A percentile compares a stretch with the other conserved stretches of the same genome.
These are phyloP conservation scores for Perizoma flavofasciatum DNA, from an alignment of 2,888 invertebrate genomes.

Conservation along the genomic window DNA sequence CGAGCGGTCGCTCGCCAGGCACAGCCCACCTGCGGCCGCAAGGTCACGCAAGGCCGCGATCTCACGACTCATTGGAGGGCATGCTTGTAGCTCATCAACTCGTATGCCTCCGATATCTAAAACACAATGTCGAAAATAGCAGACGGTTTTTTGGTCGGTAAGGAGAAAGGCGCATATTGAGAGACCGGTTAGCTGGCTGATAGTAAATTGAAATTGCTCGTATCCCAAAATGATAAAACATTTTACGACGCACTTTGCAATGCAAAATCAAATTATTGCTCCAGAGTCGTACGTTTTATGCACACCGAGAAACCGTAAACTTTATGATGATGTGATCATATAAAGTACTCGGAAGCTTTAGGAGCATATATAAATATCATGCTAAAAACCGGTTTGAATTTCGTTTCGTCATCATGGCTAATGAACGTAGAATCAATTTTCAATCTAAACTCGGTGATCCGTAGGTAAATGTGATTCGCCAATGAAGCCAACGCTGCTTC, in stretches of 20 bases:
- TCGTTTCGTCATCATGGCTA: conserved; percentile 4
- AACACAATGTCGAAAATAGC: too few relatives aligned
- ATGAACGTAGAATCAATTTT: conserved; percentile 20
- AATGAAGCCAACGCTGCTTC: conserved; percentile 19
- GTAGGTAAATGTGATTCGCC: conserved; percentile 15
- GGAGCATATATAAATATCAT: background rate
- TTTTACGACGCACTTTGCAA: conserved; percentile 14
- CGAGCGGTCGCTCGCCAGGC: conserved; percentile 14
- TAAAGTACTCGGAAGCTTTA: conserved; percentile 2
- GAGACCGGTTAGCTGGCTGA: background rate
- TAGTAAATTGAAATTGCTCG: conserved; percentile 6
- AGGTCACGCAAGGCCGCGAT: conserved; percentile 53
- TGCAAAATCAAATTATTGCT: conserved; percentile 11
- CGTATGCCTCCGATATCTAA: too few relatives aligned
- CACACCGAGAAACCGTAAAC: conserved; percentile 8
- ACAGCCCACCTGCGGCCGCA: conserved; percentile 38
- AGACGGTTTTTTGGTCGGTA: background rate
- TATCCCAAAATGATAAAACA: conserved; percentile 19
- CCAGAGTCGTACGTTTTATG: conserved; percentile 8
- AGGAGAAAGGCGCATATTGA: background rate
- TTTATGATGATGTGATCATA: conserved; percentile 17
- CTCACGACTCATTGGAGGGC: conserved; percentile 14
- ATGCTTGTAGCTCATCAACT: background rate
- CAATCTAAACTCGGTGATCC: conserved; percentile 20
- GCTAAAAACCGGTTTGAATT: conserved; percentile 2